These are phyloP conservation scores for Neogobius melanostomus DNA, from an alignment of 2,113 vertebrate species.

Conservation along the genomic window DNA sequence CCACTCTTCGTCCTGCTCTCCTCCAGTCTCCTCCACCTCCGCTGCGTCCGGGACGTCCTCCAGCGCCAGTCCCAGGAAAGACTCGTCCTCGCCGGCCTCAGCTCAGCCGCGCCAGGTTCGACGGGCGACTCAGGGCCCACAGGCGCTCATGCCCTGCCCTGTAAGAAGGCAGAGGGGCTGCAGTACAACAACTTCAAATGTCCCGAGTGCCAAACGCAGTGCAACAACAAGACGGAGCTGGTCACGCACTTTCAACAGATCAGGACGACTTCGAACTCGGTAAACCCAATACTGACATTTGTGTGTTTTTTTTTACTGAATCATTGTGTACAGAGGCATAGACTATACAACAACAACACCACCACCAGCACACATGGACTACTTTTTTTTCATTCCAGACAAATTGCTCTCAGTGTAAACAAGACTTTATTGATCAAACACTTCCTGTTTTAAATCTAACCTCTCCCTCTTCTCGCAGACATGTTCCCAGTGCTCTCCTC, in stretches of 20 bases:
- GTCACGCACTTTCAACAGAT: conserved; percentile 90
- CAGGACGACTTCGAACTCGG: conserved; percentile 67
- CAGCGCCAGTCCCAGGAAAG: conserved; percentile 74
- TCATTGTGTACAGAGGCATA: too few species aligned
- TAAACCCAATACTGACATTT: conserved; percentile 34
- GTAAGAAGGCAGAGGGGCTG: conserved; percentile 71
- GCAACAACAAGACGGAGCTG: conserved; percentile 84
- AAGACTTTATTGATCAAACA: not conserved
- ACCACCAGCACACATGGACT: too few species aligned
- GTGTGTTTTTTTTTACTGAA: not conserved
- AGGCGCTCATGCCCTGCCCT: conserved; percentile 83
- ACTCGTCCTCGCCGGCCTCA: conserved; percentile 49
- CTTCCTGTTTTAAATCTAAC: not conserved
- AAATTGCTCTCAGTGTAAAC: not conserved
- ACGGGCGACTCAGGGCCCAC: conserved; percentile 70
- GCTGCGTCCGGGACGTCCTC: conserved; percentile 40
- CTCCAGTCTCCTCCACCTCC: conserved; percentile 65
- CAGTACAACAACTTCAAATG: conserved; percentile 88
- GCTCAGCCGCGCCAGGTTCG: conserved; percentile 66
- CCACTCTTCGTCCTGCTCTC: conserved; percentile 70
- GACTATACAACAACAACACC: too few species aligned
- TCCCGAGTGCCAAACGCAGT: conserved; percentile 88
- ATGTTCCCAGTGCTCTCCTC: conserved; percentile 82
- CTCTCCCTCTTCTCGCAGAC: conserved; percentile 68
- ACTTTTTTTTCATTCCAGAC: not conserved